These are phyloP conservation scores for Melanargia galathea DNA, from an alignment of 2,888 invertebrate species.

Conservation along the genomic window DNA sequence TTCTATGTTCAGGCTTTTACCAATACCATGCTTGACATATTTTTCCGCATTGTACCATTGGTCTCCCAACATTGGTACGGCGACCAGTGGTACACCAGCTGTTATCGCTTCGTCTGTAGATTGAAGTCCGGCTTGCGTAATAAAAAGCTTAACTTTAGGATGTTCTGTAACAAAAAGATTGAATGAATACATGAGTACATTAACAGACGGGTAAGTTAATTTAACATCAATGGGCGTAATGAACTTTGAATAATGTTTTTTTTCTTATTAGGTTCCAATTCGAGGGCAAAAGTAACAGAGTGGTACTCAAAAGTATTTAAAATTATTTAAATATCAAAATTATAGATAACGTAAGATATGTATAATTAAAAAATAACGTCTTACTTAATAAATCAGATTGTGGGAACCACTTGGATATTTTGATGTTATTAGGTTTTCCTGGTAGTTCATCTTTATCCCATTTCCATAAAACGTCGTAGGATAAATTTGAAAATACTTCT, in stretches of 20 bases:
- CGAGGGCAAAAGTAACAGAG: background rate
- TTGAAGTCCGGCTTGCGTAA: constrained; percentile 75
- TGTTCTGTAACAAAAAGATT: constrained; percentile 51
- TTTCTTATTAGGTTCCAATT: background rate
- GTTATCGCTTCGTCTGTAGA: constrained; percentile 72
- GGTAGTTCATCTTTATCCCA: constrained; percentile 64
- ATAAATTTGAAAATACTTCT: constrained; percentile 60
- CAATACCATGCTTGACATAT: constrained; percentile 53
- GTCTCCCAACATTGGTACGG: constrained; percentile 68
- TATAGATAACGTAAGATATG: background rate
- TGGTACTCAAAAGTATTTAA: background rate
- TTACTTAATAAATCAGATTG: constrained; percentile 68
- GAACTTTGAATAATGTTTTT: background rate
- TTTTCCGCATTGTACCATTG: constrained; percentile 67
- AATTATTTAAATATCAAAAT: background rate
- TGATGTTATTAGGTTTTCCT: constrained; percentile 61
- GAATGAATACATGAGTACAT: no score
- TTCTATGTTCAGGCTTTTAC: constrained; percentile 49
- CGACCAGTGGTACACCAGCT: constrained; percentile 66
- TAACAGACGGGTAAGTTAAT: background rate
- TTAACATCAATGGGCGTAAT: background rate
- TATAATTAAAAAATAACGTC: constrained; percentile 23
- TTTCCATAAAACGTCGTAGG: constrained; percentile 72
- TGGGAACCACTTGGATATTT: constrained; percentile 69
- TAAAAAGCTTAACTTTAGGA: constrained; percentile 72